Percentiles rank a stretch among this genome's conserved stretches.
phyloP scores from a whole-genome alignment of 2,888 invertebrate species.

The Cosmia pyralina region DNA sequence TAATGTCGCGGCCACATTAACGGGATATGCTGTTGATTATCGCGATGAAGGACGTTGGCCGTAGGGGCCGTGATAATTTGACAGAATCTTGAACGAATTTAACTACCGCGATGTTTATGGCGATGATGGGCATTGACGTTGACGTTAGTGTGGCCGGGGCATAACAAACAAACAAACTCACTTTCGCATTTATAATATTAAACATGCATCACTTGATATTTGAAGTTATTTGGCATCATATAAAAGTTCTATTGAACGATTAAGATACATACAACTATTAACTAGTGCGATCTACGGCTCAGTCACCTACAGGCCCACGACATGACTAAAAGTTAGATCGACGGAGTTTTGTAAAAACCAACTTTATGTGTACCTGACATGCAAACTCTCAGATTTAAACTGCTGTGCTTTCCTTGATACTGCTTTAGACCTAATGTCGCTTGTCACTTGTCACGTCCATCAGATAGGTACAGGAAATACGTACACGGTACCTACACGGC shows the following conservation, averaged over 20 bases:
- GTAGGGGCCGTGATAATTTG: too few relatives aligned
- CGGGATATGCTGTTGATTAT: too few relatives aligned
- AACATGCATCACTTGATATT: not conserved
- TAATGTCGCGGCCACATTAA: too few relatives aligned
- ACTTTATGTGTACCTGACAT: constrained; percentile 9
- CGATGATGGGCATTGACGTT: too few relatives aligned
- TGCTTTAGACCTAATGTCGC: constrained; percentile 3
- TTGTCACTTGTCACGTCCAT: constrained; percentile 52
- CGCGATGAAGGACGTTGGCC: too few relatives aligned
- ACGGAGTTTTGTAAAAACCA: constrained; percentile 13
- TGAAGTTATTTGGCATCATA: too few relatives aligned
- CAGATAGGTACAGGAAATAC: constrained; percentile 53
- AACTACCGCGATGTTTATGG: too few relatives aligned
- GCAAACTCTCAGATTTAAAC: constrained; percentile 38
- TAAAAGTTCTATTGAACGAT: not conserved
- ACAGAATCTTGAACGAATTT: too few relatives aligned
- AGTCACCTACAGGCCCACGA: not conserved
- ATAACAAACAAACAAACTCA: too few relatives aligned
- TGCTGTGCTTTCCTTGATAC: constrained; percentile 4
- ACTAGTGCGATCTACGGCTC: not conserved
- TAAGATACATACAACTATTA: not conserved
- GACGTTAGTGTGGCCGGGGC: too few relatives aligned
- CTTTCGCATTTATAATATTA: too few relatives aligned
- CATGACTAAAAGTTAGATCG: not conserved
- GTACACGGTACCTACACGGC: constrained; percentile 12